Percentiles rank a stretch among this genome's conserved stretches.
These are phyloP conservation scores for Antechinus stuartii DNA, from an alignment of 2,113 vertebrate species.

Conservation along the genomic window DNA sequence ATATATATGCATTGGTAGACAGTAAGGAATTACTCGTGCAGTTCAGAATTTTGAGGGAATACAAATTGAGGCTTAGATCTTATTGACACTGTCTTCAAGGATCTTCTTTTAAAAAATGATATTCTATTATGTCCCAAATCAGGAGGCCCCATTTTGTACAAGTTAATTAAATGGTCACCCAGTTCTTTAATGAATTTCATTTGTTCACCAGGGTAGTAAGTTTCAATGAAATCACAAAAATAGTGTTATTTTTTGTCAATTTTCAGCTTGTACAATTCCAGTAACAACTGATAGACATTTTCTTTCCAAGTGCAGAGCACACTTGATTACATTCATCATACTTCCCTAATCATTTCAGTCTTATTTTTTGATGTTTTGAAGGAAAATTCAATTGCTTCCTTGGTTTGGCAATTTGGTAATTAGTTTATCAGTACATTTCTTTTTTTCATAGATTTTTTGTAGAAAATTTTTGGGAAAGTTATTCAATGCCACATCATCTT, in stretches of 20 bases:
- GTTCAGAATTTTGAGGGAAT: neutral
- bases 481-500: constrained; percentile 73
- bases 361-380: constrained; percentile 70
- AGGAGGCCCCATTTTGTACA: neutral
- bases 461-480: constrained; percentile 76
- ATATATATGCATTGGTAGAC: neutral
- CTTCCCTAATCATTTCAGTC: constrained; percentile 63
- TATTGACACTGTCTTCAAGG: constrained; percentile 44
- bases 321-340: constrained; percentile 63
- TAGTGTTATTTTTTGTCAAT: constrained; percentile 69
- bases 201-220: constrained; percentile 71
- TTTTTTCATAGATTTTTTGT: constrained; percentile 67
- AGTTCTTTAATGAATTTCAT: constrained; percentile 76
- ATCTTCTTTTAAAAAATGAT: constrained; percentile 74
- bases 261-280: constrained; percentile 73
- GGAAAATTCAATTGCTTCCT: constrained; percentile 67
- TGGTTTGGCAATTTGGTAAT: constrained; percentile 70
- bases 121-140: constrained; percentile 51
- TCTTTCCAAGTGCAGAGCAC: neutral
- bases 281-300: constrained; percentile 38
- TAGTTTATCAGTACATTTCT: constrained; percentile 62
- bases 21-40: neutral
- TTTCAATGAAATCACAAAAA: constrained; percentile 78
- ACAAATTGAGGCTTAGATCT: constrained; percentile 29
- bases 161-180: neutral